These are phyloP conservation scores for Orycteropus afer DNA, from an alignment of 2,113 vertebrate species.

Conservation along the genomic window DNA sequence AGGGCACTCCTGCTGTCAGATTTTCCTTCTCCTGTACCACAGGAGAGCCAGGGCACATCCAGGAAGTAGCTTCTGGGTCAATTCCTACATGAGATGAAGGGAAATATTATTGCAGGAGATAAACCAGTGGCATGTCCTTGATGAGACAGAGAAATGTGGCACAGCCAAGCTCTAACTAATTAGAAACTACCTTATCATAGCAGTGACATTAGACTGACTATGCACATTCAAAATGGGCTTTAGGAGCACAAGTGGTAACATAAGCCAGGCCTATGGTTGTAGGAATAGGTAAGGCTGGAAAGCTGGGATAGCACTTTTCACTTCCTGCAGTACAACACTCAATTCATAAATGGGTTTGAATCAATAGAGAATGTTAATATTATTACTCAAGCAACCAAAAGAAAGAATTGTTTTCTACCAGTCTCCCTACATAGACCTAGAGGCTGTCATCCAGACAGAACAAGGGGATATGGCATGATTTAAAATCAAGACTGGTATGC, in stretches of 20 bases:
- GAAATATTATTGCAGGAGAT: background rate
- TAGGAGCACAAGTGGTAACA: background rate
- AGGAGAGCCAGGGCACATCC: background rate
- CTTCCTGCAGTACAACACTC: background rate
- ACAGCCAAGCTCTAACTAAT: background rate
- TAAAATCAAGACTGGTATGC: no score
- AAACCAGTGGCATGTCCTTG: background rate
- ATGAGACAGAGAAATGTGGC: background rate
- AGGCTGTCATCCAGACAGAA: no score
- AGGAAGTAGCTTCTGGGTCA: background rate
- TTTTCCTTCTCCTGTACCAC: background rate
- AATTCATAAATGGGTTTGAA: background rate
- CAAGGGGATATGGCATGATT: no score
- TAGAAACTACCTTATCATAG: background rate
- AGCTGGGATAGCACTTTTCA: no score
- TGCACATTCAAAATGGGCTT: background rate
- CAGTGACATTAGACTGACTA: background rate
- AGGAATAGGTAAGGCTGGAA: background rate
- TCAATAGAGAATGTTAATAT: background rate
- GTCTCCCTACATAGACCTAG: no score
- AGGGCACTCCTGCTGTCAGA: background rate
- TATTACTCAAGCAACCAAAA: background rate
- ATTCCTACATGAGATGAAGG: background rate
- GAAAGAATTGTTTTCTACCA: background rate
- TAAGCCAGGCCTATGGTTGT: background rate